phyloP scores from a whole-genome alignment of 2,797 vertebrate genomes.

The Clarias pachynema region DNA sequence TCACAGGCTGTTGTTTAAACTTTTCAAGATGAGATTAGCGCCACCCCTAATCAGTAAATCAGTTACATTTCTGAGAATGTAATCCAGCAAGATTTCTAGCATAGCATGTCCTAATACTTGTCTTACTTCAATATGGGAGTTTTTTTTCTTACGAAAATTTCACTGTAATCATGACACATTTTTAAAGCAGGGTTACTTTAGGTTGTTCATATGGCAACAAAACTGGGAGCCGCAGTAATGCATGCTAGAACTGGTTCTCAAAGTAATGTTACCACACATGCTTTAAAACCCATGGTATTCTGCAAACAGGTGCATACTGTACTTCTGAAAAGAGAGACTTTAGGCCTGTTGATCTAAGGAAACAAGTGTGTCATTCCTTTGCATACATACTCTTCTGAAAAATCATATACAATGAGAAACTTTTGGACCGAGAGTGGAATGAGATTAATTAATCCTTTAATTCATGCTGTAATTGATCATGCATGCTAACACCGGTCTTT shows the following conservation, averaged over 20 bases:
- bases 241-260: neutral
- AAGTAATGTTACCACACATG: neutral
- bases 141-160: neutral
- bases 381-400: neutral
- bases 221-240: neutral
- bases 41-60: neutral
- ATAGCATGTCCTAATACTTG: neutral
- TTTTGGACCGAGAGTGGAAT: neutral
- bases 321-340: neutral
- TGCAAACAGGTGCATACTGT: neutral
- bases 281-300: neutral
- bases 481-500: neutral
- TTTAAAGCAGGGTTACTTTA: constrained; percentile 5
- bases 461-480: neutral
- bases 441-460: neutral
- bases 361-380: neutral
- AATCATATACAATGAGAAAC: neutral
- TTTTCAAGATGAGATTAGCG: neutral
- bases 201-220: constrained; percentile 3
- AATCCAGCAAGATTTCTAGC: neutral
- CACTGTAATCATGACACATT: neutral
- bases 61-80: neutral
- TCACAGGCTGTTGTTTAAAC: neutral
- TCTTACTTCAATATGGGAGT: neutral
- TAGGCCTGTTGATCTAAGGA: neutral